Evolutionary conservation across 2,888 invertebrate genomes (phyloP).

Genomic region (Trichogramma dendrolimi): DNA sequence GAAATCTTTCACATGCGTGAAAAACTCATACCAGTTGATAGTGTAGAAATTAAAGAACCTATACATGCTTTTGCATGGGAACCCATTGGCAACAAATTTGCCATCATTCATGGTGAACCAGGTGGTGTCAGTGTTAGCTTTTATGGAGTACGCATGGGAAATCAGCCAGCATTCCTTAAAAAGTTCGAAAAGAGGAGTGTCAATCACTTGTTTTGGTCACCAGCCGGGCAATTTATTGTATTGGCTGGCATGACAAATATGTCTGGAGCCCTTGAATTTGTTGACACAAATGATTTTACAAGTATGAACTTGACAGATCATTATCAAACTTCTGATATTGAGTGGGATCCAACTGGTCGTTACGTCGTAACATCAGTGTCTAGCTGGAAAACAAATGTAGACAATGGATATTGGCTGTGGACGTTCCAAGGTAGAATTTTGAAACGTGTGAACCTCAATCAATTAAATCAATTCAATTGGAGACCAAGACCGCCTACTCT

Average conservation of each 20-base stretch:
- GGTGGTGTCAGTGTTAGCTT: slow-evolving; percentile 81
- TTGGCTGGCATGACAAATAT: slow-evolving; percentile 79
- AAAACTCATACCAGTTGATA: slow-evolving; percentile 95
- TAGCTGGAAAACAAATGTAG: slow-evolving; percentile 91
- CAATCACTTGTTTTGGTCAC: slow-evolving; percentile 94
- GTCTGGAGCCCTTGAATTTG: slow-evolving; percentile 88
- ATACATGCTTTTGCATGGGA: slow-evolving; percentile 98
- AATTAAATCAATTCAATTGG: slow-evolving; percentile 93
- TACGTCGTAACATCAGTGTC: slow-evolving; percentile 96
- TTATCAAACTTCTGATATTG: slow-evolving; percentile 89
- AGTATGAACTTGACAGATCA: slow-evolving; percentile 91
- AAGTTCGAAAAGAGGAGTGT: slow-evolving; percentile 81
- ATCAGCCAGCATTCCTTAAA: slow-evolving; percentile 81
- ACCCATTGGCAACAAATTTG: slow-evolving; percentile 91
- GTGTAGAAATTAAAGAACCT: slow-evolving; percentile 89
- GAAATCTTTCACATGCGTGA: slow-evolving; percentile 98
- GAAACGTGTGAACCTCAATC: slow-evolving; percentile 79
- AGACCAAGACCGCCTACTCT: slow-evolving; percentile 87
- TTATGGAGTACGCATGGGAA: slow-evolving; percentile 85
- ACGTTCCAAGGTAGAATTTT: slow-evolving; percentile 87
- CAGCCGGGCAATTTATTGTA: slow-evolving; percentile 90
- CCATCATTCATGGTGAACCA: slow-evolving; percentile 88
- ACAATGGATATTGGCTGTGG: slow-evolving; percentile 91
- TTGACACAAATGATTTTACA: slow-evolving; percentile 91
- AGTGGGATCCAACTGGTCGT: slow-evolving; percentile 99